Base-by-base conservation (phyloP, 2,797 vertebrate genomes). In the Sebastolobus altivelis region DNA sequence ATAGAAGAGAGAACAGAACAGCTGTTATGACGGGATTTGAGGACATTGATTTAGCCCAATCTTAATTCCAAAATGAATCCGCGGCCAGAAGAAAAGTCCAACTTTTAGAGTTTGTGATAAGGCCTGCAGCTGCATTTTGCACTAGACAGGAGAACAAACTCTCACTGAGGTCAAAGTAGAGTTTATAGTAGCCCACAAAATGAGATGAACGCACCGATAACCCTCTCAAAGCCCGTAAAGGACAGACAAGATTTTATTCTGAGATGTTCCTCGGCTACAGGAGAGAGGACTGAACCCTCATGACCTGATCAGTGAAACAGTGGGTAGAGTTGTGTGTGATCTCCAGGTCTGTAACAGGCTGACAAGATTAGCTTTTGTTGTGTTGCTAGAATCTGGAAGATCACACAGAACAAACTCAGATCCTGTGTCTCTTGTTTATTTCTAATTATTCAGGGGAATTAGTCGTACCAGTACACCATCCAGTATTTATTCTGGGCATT, bases 391-490 rank as follows among this genome's bases (percentile, higher is more conserved):
- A 79, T 80, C 72, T 37, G 27, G 9, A 72, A 55, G 59, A 69
- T 73, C 55, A 61, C 31, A 29, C 33, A 68, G 22, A 84, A 58
- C 72, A 77, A 72, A 77, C 35, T 69, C 37, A 25, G 38, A 68
- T 84, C 62, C 55, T 0, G 29, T 31, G 33, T 55, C 31, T 75
- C 14, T 16, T 72, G 70, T 84, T 78, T 76, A 43, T 82, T 72
- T 22, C 31, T 43, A 75, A 56, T 75, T 55, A 78, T 69, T 49
- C 27, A 66, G 55, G 22, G 61, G 82, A 76, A 80, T 83, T 76
- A 74, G 18, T 35, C 1, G 8, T 52, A 77, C 61, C 31, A 6
- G 29, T 79, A 31, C 68, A 66, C 9, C 31, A 69, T 65, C 67
- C 62, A 72, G 18, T 46, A 49, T 78, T 75, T 86, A 72, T 65